Evolutionary conservation across 37 sponge, comb jelly and placozoan species (phyloP).

Genomic region (Halichondria panicea): DNA sequence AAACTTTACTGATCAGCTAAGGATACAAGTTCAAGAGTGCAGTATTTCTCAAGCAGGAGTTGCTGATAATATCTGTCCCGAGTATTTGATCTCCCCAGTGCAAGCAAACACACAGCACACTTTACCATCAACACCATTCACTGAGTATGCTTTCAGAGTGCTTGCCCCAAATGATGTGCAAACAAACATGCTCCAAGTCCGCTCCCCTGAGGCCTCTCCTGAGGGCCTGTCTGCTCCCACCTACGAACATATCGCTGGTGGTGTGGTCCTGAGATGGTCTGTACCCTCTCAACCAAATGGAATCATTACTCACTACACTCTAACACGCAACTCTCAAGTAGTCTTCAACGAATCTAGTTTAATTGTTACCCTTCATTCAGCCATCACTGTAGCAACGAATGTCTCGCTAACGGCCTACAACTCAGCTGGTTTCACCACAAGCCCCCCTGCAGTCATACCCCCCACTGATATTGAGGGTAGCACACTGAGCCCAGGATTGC

Average conservation of each 20-base stretch:
- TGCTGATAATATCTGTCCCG: neutral
- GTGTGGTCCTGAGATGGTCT: conserved; percentile 35
- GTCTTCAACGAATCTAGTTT: conserved; percentile 45
- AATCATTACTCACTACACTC: conserved; percentile 52
- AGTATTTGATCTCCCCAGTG: neutral
- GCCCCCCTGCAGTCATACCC: neutral
- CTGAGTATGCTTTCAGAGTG: conserved; percentile 22
- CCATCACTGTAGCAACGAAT: neutral
- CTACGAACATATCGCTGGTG: neutral
- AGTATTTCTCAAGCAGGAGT: conserved; percentile 15
- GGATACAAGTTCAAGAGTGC: conserved; percentile 5
- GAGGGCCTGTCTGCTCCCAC: conserved; percentile 47
- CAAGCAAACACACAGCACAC: neutral
- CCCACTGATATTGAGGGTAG: neutral
- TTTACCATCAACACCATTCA: conserved; percentile 21
- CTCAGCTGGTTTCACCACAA: conserved; percentile 47
- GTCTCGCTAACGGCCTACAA: conserved; percentile 62
- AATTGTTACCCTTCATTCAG: neutral
- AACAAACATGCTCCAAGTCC: neutral
- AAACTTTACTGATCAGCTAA: conserved; percentile 11
- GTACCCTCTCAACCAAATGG: conserved; percentile 67
- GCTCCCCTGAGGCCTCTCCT: conserved; percentile 52
- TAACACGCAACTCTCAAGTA: conserved; percentile 8
- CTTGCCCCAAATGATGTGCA: neutral
- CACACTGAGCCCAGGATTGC: conserved; percentile 2